Percentiles rank a stretch among this genome's conserved stretches.
Evolutionary conservation across 2,888 invertebrate species (phyloP).

Genomic region (Lepeophtheirus nordmannii): DNA sequence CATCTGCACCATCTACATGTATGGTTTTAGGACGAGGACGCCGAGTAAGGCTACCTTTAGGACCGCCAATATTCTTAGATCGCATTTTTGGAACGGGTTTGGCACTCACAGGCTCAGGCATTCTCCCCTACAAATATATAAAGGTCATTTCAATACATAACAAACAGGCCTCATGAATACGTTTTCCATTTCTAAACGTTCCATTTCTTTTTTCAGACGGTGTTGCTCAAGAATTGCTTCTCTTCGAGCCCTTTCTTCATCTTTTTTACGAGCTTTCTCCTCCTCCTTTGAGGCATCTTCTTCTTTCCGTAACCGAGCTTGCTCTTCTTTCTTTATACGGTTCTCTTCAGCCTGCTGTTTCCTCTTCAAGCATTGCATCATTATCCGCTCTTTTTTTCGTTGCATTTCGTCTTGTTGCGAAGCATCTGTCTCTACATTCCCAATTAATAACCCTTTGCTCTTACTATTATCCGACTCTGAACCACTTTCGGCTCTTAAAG

Average conservation of each 20-base stretch:
- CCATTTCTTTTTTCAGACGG: conserved; percentile 78
- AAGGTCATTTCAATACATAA: conserved; percentile 25
- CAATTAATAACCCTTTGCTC: conserved; percentile 43
- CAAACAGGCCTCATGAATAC: conserved; percentile 25
- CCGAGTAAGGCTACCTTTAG: conserved; percentile 31
- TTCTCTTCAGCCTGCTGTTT: conserved; percentile 78
- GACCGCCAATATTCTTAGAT: conserved; percentile 41
- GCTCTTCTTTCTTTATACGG: conserved; percentile 64
- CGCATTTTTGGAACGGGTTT: conserved; percentile 46
- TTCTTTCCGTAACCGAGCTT: conserved; percentile 56
- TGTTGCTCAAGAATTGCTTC: conserved; percentile 80
- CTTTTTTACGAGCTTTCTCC: conserved; percentile 48
- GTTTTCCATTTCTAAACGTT: conserved; percentile 51
- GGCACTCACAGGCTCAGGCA: conserved; percentile 33
- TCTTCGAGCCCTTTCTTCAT: conserved; percentile 71
- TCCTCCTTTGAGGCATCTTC: conserved; percentile 58
- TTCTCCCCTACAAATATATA: conserved; percentile 49
- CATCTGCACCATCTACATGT: conserved; percentile 58
- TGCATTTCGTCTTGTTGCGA: conserved; percentile 77
- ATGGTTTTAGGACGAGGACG: conserved; percentile 77
- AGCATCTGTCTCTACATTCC: conserved; percentile 45
- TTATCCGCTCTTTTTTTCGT: conserved; percentile 74
- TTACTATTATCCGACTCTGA: conserved; percentile 27
- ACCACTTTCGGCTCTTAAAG: conserved; percentile 22
- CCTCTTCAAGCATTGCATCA: conserved; percentile 71